phyloP scores from a whole-genome alignment of 2,113 vertebrate species.

The Alethe diademata region DNA sequence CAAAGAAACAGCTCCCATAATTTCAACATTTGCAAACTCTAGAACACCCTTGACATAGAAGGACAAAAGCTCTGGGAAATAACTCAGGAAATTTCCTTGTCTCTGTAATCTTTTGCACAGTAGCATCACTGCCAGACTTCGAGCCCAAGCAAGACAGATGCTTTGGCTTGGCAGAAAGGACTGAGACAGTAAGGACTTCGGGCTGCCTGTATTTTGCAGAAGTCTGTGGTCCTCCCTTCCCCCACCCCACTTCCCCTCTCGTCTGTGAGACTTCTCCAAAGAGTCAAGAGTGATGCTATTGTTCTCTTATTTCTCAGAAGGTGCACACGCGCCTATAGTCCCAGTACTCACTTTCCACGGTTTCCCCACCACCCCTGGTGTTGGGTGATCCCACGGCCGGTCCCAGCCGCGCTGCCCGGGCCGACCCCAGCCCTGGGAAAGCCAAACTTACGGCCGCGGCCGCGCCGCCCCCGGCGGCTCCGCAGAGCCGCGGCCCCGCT shows the following conservation, averaged over 20 bases:
- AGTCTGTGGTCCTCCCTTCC: slow-evolving; percentile 29
- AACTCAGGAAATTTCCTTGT: background rate
- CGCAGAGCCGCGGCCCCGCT: background rate
- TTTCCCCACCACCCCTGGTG: background rate
- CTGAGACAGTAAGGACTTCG: background rate
- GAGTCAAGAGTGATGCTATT: background rate
- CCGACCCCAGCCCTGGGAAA: background rate
- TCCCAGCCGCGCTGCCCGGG: background rate
- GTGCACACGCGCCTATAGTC: background rate
- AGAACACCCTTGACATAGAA: background rate
- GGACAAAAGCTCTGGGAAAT: background rate
- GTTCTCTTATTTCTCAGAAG: background rate
- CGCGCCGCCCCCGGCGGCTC: background rate
- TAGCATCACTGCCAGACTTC: background rate
- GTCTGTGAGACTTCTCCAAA: background rate
- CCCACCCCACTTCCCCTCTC: background rate
- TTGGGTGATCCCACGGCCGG: background rate
- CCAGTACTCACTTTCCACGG: background rate
- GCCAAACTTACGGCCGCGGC: background rate
- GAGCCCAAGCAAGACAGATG: background rate
- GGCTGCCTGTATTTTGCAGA: background rate
- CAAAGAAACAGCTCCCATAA: slow-evolving; percentile 4
- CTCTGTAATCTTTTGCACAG: background rate
- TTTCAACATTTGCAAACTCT: slow-evolving; percentile 31
- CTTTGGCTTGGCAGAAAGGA: background rate